A percentile compares a stretch with the other conserved stretches of the same genome.
Conservation (phyloP, 2,797 vertebrate genomes). For the Paedocypris micromegethes region DNA sequence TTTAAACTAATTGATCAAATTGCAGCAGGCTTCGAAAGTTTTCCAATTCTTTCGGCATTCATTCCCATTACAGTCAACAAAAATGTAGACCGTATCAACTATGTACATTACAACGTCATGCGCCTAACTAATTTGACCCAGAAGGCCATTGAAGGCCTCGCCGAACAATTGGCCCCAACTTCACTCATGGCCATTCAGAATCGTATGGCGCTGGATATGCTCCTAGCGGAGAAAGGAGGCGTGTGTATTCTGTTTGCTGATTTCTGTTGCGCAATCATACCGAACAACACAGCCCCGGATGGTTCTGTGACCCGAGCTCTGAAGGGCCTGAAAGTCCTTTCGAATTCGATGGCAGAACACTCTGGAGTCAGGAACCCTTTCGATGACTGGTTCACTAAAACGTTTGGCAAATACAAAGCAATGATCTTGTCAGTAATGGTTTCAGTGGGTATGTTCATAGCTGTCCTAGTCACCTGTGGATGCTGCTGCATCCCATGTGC, state of each 20-base stretch:
- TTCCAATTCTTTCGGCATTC: neutral
- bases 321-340: too few relatives aligned
- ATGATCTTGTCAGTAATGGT: neutral
- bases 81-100: neutral
- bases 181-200: slow-evolving; percentile 22
- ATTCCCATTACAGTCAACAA: neutral
- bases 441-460: neutral
- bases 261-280: slow-evolving; percentile 1
- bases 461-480: slow-evolving; percentile 6
- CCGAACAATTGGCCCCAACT: neutral
- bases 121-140: neutral
- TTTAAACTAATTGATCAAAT: slow-evolving; percentile 8
- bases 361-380: too few relatives aligned
- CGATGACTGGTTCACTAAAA: too few relatives aligned
- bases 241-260: neutral
- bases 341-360: too few relatives aligned
- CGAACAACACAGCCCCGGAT: too few relatives aligned
- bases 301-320: too few relatives aligned
- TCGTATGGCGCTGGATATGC: slow-evolving; percentile 25
- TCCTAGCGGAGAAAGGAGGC: slow-evolving; percentile 31
- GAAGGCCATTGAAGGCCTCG: neutral
- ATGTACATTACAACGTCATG: slow-evolving; percentile 1
- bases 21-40: slow-evolving; percentile 5
- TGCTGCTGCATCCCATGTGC: slow-evolving; percentile 19
- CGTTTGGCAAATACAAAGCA: slow-evolving; percentile 12